Conservation (phyloP, 1,140 invertebrate species). For the Pemphigus obesinymphae region DNA sequence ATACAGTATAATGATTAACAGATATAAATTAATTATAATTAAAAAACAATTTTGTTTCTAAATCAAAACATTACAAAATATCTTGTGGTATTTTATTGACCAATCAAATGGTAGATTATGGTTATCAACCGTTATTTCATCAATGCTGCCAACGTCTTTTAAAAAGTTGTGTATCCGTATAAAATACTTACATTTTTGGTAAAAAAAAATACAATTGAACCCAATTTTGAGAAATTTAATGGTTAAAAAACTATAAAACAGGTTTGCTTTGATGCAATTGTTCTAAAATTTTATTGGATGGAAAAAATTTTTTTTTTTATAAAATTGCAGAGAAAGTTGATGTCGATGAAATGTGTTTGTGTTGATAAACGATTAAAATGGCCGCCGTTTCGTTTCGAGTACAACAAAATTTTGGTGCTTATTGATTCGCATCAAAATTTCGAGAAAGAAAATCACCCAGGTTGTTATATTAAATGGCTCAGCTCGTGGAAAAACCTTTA, state of each 20-base stretch:
- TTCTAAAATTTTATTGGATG: not conserved
- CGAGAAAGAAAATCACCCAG: not conserved
- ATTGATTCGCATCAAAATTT: conserved; percentile 7
- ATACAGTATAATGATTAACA: too few species aligned
- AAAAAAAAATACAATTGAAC: not conserved
- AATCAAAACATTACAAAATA: not conserved
- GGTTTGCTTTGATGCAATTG: not conserved
- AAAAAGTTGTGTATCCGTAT: too few species aligned
- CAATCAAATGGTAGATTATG: conserved; percentile 5
- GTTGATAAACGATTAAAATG: conserved; percentile 42
- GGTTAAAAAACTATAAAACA: not conserved
- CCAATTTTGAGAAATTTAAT: not conserved
- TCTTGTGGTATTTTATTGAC: too few species aligned
- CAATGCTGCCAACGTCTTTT: not conserved
- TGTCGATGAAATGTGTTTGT: conserved; percentile 39
- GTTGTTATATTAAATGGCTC: conserved; percentile 18
- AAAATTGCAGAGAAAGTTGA: conserved; percentile 20
- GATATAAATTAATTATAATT: too few species aligned
- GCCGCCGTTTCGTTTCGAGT: conserved; percentile 39
- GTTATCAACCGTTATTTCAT: conserved; percentile 24
- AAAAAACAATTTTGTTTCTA: not conserved
- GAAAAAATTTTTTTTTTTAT: too few species aligned
- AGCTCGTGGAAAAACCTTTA: not conserved
- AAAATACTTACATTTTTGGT: not conserved
- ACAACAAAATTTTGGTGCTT: conserved; percentile 29